Conservation (phyloP, 2,888 invertebrate genomes). For the Mayetiola destructor region DNA sequence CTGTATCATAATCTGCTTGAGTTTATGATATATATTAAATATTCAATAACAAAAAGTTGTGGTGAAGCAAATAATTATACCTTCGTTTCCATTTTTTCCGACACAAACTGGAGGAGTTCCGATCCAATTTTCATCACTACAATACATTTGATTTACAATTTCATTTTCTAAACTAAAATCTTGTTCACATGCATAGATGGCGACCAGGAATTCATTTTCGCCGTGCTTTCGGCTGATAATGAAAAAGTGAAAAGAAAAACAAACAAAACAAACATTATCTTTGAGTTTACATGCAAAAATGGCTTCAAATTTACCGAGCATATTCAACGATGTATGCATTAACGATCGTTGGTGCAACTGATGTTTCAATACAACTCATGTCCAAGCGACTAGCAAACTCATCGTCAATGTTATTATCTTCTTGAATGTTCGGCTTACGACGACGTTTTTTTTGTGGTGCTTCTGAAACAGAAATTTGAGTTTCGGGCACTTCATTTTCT, state of each 20-base stretch:
- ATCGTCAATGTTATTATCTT: slow-evolving; percentile 26
- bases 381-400: slow-evolving; percentile 28
- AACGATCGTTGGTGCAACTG: slow-evolving; percentile 30
- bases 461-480: no score
- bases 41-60: background rate
- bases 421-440: slow-evolving; percentile 19
- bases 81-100: background rate
- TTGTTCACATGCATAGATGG: slow-evolving; percentile 40
- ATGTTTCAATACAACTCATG: slow-evolving; percentile 30
- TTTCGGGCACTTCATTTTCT: background rate
- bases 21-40: background rate
- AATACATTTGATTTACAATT: slow-evolving; percentile 39
- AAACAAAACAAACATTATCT: no score
- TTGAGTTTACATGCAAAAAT: background rate
- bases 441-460: slow-evolving; percentile 13
- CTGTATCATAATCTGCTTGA: background rate
- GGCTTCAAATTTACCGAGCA: slow-evolving; percentile 22
- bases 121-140: slow-evolving; percentile 42
- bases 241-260: background rate
- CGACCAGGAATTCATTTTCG: slow-evolving; percentile 40
- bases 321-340: slow-evolving; percentile 31
- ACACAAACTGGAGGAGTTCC: slow-evolving; percentile 41
- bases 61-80: background rate
- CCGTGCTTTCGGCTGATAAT: slow-evolving; percentile 27
- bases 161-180: slow-evolving; percentile 38